Percentiles rank a stretch among this genome's conserved stretches.
Conservation (phyloP, 2,797 vertebrate genomes). For the Furcifer pardalis region DNA sequence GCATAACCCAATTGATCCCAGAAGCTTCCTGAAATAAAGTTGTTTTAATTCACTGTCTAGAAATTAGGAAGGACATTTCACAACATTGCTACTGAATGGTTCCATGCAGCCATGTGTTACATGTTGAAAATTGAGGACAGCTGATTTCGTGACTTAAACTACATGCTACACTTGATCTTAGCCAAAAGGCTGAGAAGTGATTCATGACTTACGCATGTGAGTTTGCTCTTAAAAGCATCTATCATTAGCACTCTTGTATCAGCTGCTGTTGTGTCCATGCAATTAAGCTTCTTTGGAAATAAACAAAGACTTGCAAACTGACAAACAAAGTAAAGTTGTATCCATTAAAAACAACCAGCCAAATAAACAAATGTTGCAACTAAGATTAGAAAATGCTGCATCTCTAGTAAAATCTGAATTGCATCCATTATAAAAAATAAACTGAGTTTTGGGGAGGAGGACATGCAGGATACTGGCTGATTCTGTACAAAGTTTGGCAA, state of each 20-base stretch:
- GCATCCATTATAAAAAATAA: too few relatives aligned
- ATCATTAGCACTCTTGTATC: background rate
- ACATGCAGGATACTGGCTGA: too few relatives aligned
- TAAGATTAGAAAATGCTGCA: too few relatives aligned
- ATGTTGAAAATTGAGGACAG: background rate
- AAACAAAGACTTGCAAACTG: too few relatives aligned
- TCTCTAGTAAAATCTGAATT: too few relatives aligned
- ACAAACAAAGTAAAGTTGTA: background rate
- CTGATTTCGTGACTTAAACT: background rate
- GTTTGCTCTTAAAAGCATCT: background rate
- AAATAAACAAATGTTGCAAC: too few relatives aligned
- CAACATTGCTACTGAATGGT: background rate
- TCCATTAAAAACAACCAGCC: too few relatives aligned
- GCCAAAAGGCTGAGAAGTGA: too few relatives aligned
- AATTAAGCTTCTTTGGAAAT: background rate
- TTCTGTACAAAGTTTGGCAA: too few relatives aligned
- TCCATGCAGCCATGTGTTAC: background rate
- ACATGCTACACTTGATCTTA: too few relatives aligned
- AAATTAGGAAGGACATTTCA: background rate
- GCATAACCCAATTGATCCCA: background rate
- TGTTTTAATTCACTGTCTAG: background rate
- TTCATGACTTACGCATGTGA: too few relatives aligned
- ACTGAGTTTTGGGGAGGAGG: background rate
- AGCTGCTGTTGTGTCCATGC: background rate
- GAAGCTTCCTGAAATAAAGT: background rate